phyloP scores from a whole-genome alignment of 2,113 vertebrate species.

The Forbesichthys agassizii region DNA sequence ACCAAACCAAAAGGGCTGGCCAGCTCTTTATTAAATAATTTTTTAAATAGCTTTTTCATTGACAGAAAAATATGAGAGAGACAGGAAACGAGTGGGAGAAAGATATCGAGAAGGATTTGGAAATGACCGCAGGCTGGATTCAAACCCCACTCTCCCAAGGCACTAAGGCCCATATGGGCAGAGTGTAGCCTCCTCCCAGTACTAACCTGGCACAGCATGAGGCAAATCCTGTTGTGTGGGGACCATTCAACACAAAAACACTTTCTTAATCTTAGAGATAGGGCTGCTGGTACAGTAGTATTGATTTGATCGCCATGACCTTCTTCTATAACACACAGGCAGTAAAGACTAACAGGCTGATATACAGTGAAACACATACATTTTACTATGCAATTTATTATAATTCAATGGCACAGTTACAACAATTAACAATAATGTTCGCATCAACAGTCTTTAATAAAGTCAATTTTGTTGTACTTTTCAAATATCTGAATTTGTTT shows the following conservation, averaged over 20 bases:
- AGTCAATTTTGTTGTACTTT: background rate
- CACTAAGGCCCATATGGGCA: too few relatives aligned
- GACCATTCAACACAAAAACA: slow-evolving; percentile 6
- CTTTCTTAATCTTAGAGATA: background rate
- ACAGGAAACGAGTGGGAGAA: too few relatives aligned
- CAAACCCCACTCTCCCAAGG: too few relatives aligned
- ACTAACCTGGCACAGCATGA: slow-evolving; percentile 1
- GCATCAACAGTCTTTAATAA: slow-evolving; percentile 1
- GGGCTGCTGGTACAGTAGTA: background rate
- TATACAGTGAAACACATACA: too few relatives aligned
- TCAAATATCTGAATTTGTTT: slow-evolving; percentile 11
- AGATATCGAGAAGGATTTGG: too few relatives aligned
- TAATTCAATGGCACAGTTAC: background rate
- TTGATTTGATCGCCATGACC: background rate
- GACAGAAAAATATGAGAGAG: too few relatives aligned
- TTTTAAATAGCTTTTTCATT: too few relatives aligned
- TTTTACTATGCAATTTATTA: too few relatives aligned
- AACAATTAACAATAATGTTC: background rate
- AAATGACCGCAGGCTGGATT: too few relatives aligned
- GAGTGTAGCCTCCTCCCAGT: background rate
- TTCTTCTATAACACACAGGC: too few relatives aligned
- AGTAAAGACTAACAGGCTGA: too few relatives aligned
- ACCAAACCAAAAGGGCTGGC: background rate
- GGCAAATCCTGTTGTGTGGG: background rate
- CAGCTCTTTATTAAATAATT: background rate